phyloP scores from a whole-genome alignment of 2,113 vertebrate genomes.

The Perca schrenkii region DNA sequence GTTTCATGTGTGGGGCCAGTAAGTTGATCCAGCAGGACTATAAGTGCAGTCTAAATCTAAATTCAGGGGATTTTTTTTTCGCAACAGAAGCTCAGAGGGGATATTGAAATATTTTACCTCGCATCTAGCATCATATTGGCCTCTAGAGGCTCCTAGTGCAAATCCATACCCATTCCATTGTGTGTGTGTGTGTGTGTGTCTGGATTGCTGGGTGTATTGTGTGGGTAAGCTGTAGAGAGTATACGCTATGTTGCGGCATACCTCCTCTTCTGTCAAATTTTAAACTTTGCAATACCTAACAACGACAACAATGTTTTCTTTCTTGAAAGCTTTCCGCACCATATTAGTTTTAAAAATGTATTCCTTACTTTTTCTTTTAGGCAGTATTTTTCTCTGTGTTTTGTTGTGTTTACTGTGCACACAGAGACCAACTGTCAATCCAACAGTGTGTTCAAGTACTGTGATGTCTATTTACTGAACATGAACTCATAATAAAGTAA shows the following conservation, averaged over 20 bases:
- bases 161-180: slow-evolving; percentile 45
- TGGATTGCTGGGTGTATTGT: slow-evolving; percentile 1
- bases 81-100: slow-evolving; percentile 33
- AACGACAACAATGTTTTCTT: neutral
- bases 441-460: neutral
- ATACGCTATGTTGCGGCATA: neutral
- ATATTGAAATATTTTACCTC: slow-evolving; percentile 61
- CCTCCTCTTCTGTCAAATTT: neutral
- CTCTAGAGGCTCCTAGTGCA: slow-evolving; percentile 38
- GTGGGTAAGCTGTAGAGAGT: neutral
- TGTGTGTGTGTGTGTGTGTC: slow-evolving; percentile 20
- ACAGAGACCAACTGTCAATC: neutral
- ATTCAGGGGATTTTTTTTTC: slow-evolving; percentile 18
- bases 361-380: neutral
- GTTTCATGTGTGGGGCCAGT: slow-evolving; percentile 6
- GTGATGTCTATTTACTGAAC: neutral
- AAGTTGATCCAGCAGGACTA: slow-evolving; percentile 22
- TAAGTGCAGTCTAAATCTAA: slow-evolving; percentile 23
- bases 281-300: neutral
- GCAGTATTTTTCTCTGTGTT: neutral
- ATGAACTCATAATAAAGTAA: too few species aligned
- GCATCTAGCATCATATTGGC: slow-evolving; percentile 42
- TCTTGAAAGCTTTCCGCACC: neutral
- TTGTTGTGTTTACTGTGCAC: neutral
- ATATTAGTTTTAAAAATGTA: neutral